A percentile compares a stretch with the other conserved stretches of the same genome.
phyloP scores from a whole-genome alignment of 2,888 invertebrate genomes.

The Tetragnatha montana region DNA sequence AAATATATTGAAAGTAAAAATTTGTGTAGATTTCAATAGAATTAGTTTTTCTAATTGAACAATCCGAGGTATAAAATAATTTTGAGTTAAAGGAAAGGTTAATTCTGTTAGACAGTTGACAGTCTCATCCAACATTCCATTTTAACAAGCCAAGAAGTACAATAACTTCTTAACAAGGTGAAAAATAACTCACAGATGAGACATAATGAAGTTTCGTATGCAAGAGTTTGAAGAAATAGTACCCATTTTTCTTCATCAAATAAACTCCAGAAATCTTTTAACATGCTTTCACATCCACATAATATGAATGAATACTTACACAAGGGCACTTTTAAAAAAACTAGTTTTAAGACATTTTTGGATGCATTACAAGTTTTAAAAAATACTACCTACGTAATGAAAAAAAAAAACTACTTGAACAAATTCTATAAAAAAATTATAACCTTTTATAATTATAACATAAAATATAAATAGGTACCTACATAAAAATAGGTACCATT shows the following conservation, averaged over 20 bases:
- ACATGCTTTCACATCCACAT: not conserved
- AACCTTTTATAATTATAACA: too few species aligned
- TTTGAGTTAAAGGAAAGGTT: not conserved
- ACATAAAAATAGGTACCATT: not conserved
- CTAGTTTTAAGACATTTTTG: not conserved
- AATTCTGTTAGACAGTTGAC: not conserved
- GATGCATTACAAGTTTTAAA: not conserved
- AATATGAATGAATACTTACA: not conserved
- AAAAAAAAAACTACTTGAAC: not conserved
- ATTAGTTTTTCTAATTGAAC: too few species aligned
- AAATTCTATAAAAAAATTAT: not conserved
- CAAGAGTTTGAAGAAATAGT: not conserved
- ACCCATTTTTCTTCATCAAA: not conserved
- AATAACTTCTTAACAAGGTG: not conserved
- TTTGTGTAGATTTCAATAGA: too few species aligned
- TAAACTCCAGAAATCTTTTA: not conserved
- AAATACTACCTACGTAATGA: not conserved
- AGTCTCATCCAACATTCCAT: not conserved
- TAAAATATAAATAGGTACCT: too few species aligned
- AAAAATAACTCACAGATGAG: not conserved
- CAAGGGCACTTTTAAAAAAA: constrained; percentile 22
- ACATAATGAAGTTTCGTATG: not conserved
- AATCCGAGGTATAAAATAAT: too few species aligned
- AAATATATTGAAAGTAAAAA: too few species aligned
- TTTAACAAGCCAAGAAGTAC: not conserved